These are phyloP conservation scores for Drosophila leontia DNA, from an alignment of 1,140 invertebrate species.

Conservation along the genomic window DNA sequence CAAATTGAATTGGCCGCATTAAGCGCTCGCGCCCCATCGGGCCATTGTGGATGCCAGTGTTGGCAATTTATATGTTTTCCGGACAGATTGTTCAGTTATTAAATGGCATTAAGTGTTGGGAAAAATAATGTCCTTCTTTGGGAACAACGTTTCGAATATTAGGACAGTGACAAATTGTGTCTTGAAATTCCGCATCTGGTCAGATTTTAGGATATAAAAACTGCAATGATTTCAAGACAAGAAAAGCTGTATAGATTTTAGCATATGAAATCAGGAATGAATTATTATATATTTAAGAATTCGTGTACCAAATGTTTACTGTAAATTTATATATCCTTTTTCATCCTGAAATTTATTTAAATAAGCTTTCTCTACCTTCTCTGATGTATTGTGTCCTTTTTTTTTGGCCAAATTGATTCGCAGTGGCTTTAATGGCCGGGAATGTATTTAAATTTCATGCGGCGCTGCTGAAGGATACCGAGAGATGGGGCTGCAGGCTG, in stretches of 20 bases:
- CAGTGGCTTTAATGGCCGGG: slow-evolving; percentile 65
- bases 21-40: slow-evolving; percentile 30
- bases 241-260: not conserved
- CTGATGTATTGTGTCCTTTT: not conserved
- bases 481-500: slow-evolving; percentile 18
- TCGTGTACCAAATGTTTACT: not conserved
- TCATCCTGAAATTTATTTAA: not conserved
- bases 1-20: slow-evolving; percentile 76
- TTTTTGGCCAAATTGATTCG: slow-evolving; percentile 65
- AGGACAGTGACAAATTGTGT: not conserved
- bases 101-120: too few species aligned
- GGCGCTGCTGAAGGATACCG: slow-evolving; percentile 2
- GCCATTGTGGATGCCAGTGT: slow-evolving; percentile 3
- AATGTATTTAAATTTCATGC: slow-evolving; percentile 68
- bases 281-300: not conserved
- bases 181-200: not conserved
- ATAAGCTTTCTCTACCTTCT: not conserved
- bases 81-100: slow-evolving; percentile 4
- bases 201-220: not conserved
- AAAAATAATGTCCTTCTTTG: not conserved
- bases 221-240: not conserved
- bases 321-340: not conserved
- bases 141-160: too few species aligned
- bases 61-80: slow-evolving; percentile 8
- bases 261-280: not conserved